These are phyloP conservation scores for Monochamus saltuarius DNA, from an alignment of 1,140 invertebrate genomes.

Conservation along the genomic window DNA sequence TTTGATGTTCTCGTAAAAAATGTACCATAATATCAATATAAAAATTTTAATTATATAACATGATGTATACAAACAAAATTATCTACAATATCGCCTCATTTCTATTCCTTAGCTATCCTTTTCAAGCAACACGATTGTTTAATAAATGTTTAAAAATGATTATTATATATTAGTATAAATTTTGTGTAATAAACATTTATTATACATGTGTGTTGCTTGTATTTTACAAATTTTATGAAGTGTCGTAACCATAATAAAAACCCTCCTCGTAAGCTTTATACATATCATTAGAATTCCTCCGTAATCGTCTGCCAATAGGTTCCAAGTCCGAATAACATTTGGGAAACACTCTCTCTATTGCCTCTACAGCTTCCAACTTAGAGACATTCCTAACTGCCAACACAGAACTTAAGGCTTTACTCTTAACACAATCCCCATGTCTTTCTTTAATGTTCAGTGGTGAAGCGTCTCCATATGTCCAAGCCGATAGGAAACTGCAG, in stretches of 20 bases:
- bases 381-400: constrained; percentile 76
- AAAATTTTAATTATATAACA: no score
- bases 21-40: no score
- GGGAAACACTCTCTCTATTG: constrained; percentile 86
- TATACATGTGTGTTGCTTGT: no score
- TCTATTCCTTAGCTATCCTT: no score
- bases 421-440: constrained; percentile 87
- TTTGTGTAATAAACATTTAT: no score
- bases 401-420: constrained; percentile 81
- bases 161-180: no score
- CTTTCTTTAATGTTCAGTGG: constrained; percentile 70
- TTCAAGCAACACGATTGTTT: no score
- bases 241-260: constrained; percentile 76
- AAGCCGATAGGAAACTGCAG: constrained; percentile 83
- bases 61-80: no score
- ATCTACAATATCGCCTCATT: no score
- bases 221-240: constrained; percentile 1
- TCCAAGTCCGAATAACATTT: constrained; percentile 93
- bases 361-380: constrained; percentile 67
- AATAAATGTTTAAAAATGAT: no score
- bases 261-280: constrained; percentile 75
- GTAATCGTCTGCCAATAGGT: constrained; percentile 82
- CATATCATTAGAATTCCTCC: constrained; percentile 76
- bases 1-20: no score
- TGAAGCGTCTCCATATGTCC: constrained; percentile 74